Conservation (phyloP, 2,888 invertebrate species). For the Ophraella communa region DNA sequence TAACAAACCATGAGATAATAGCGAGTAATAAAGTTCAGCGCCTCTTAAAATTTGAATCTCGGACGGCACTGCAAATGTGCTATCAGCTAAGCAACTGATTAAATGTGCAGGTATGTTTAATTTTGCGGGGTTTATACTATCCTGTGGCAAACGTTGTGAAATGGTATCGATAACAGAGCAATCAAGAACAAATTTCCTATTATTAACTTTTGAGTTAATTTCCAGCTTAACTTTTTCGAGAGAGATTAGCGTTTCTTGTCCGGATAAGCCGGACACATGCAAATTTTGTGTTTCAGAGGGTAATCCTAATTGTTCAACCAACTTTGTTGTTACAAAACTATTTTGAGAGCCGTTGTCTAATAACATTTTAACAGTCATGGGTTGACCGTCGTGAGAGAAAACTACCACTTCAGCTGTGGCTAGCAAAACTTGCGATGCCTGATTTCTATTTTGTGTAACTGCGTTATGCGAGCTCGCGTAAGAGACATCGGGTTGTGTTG, state of each 20-base stretch:
- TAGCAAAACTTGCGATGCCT: too few relatives aligned
- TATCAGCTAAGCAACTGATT: constrained; percentile 11
- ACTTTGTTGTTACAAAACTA: not conserved
- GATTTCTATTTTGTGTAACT: too few relatives aligned
- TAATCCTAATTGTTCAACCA: not conserved
- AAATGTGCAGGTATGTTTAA: constrained; percentile 20
- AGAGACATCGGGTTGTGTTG: too few relatives aligned
- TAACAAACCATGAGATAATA: constrained; percentile 10
- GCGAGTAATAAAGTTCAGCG: constrained; percentile 26
- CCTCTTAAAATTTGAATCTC: constrained; percentile 30
- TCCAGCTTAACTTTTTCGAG: constrained; percentile 10
- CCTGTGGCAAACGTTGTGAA: constrained; percentile 24
- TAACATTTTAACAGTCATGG: too few relatives aligned
- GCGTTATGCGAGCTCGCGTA: too few relatives aligned
- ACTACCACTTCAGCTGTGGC: too few relatives aligned
- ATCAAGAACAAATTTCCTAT: not conserved
- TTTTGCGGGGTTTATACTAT: constrained; percentile 1
- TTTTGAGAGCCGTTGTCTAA: not conserved
- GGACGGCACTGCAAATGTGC: constrained; percentile 20
- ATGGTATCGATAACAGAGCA: constrained; percentile 27
- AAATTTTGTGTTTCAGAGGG: not conserved
- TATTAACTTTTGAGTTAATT: constrained; percentile 1
- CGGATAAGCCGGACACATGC: constrained; percentile 5
- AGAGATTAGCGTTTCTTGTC: not conserved
- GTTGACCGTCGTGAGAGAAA: too few relatives aligned